These are phyloP conservation scores for Chionodraco myersi DNA, from an alignment of 2,113 vertebrate species.

Conservation along the genomic window DNA sequence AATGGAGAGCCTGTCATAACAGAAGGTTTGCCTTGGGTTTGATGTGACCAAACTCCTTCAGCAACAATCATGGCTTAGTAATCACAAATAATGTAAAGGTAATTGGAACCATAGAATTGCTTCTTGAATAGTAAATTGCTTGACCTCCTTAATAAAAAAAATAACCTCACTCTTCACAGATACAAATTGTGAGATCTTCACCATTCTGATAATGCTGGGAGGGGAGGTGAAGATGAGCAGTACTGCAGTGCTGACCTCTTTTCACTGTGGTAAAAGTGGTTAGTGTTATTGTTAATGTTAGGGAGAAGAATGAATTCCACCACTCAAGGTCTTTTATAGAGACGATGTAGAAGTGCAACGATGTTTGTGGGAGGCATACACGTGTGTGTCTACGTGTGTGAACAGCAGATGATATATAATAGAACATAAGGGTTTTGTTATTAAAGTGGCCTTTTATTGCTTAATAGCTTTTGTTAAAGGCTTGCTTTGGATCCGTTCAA, in stretches of 20 bases:
- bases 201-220: constrained; percentile 29
- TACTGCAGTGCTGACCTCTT: constrained; percentile 5
- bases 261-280: constrained; percentile 11
- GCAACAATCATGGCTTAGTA: neutral
- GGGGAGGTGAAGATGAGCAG: constrained; percentile 22
- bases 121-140: constrained; percentile 18
- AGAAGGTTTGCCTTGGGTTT: constrained; percentile 13
- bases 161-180: constrained; percentile 4
- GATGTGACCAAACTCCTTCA: constrained; percentile 31
- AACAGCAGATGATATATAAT: constrained; percentile 66
- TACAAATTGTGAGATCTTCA: constrained; percentile 45
- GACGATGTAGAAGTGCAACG: constrained; percentile 8
- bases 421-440: constrained; percentile 63
- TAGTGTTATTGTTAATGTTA: constrained; percentile 11
- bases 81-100: constrained; percentile 34
- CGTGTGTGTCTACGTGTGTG: constrained; percentile 31
- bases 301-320: constrained; percentile 17
- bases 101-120: constrained; percentile 15
- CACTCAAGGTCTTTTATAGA: constrained; percentile 18
- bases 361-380: constrained; percentile 2
- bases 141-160: constrained; percentile 20
- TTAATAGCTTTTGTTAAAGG: constrained; percentile 74
- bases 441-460: constrained; percentile 74
- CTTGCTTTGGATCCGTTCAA: constrained; percentile 59
- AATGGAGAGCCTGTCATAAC: constrained; percentile 9